phyloP scores from a whole-genome alignment of 2,113 vertebrate species.

The Thunnus thynnus region DNA sequence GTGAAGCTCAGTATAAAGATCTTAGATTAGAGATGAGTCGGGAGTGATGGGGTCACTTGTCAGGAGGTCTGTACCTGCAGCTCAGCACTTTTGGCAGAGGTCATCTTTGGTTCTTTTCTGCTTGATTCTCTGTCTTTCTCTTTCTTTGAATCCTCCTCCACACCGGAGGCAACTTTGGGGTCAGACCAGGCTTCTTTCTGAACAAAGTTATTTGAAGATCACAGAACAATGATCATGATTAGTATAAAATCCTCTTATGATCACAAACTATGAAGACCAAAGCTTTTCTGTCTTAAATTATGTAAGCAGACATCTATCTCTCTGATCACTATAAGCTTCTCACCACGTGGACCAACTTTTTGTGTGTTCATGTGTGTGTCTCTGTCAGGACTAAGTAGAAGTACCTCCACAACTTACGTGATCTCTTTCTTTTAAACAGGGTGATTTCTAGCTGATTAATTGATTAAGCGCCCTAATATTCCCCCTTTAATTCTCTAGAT shows the following conservation, averaged over 20 bases:
- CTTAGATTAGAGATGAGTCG: slow-evolving; percentile 44
- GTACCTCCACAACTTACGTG: not conserved
- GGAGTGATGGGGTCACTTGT: slow-evolving; percentile 53
- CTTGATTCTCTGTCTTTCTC: slow-evolving; percentile 32
- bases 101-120: slow-evolving; percentile 21
- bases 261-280: slow-evolving; percentile 46
- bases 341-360: not conserved
- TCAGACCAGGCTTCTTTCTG: slow-evolving; percentile 53
- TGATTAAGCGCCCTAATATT: too few relatives aligned
- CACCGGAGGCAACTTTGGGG: slow-evolving; percentile 8
- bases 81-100: slow-evolving; percentile 57
- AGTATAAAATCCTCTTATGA: slow-evolving; percentile 41
- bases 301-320: slow-evolving; percentile 40
- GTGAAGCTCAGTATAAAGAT: slow-evolving; percentile 37
- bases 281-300: slow-evolving; percentile 33
- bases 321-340: slow-evolving; percentile 46
- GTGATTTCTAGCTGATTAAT: too few relatives aligned
- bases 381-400: not conserved
- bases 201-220: slow-evolving; percentile 43
- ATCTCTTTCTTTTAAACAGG: not conserved
- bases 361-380: not conserved
- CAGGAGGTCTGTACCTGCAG: slow-evolving; percentile 76
- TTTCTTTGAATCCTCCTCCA: slow-evolving; percentile 31
- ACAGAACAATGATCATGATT: slow-evolving; percentile 45
- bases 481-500: too few relatives aligned